Evolutionary conservation across 2,888 invertebrate species (phyloP).

Genomic region (Eledone cirrhosa): DNA sequence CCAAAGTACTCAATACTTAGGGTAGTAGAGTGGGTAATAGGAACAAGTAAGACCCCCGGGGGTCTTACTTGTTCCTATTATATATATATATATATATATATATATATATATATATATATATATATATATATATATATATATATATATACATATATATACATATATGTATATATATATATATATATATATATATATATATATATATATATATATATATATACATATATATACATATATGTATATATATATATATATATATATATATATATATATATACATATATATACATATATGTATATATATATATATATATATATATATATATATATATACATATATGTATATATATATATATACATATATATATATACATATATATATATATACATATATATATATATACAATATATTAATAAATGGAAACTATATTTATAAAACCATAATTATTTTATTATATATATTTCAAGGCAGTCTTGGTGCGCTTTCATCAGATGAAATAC

Average conservation of each 20-base stretch:
- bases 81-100: constrained; percentile 26
- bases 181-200: not conserved
- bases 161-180: constrained; percentile 1
- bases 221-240: not conserved
- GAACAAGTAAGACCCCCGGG: too few relatives aligned
- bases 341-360: constrained; percentile 12
- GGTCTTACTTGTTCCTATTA: too few relatives aligned
- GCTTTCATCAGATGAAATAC: too few relatives aligned
- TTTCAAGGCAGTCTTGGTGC: too few relatives aligned
- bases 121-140: constrained; percentile 19
- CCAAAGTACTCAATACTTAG: too few relatives aligned
- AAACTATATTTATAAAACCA: too few relatives aligned
- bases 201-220: not conserved
- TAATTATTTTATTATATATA: too few relatives aligned
- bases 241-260: not conserved
- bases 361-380: not conserved
- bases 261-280: not conserved
- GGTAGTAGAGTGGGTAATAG: too few relatives aligned
- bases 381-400: not conserved
- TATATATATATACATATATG: not conserved
- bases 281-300: not conserved
- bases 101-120: not conserved
- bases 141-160: constrained; percentile 3
- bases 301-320: not conserved
- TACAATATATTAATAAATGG: too few relatives aligned